These are phyloP conservation scores for Coremacera marginata DNA, from an alignment of 2,888 invertebrate species.

Conservation along the genomic window DNA sequence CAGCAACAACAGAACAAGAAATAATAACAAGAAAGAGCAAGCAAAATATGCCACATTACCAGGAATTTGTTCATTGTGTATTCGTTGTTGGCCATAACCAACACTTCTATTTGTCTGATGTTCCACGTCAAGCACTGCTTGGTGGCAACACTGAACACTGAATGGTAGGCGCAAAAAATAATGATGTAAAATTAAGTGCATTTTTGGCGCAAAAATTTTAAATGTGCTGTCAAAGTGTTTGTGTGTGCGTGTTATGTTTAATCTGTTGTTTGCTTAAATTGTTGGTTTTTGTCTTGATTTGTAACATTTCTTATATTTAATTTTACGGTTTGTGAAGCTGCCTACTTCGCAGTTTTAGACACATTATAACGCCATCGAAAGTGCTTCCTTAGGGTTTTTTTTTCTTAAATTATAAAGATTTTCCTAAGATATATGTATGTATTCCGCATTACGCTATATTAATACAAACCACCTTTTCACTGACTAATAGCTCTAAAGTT, in stretches of 20 bases:
- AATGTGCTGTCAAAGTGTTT: not conserved
- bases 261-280: not conserved
- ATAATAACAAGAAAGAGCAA: not conserved
- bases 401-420: no score
- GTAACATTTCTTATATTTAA: not conserved
- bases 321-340: conserved; percentile 4
- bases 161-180: not conserved
- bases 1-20: not conserved
- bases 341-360: no score
- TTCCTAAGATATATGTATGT: not conserved
- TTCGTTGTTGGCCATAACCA: no score
- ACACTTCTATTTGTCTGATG: no score
- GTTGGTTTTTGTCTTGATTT: not conserved
- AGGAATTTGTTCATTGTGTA: not conserved
- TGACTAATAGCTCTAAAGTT: no score
- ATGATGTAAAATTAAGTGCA: not conserved
- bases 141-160: not conserved
- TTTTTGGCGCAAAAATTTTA: conserved; percentile 3
- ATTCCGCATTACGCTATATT: not conserved
- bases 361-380: no score
- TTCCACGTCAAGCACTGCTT: no score
- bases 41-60: not conserved
- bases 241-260: not conserved
- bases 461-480: no score
- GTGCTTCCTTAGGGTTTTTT: no score